phyloP scores from a whole-genome alignment of 2,113 vertebrate species.

The Serinus canaria region DNA sequence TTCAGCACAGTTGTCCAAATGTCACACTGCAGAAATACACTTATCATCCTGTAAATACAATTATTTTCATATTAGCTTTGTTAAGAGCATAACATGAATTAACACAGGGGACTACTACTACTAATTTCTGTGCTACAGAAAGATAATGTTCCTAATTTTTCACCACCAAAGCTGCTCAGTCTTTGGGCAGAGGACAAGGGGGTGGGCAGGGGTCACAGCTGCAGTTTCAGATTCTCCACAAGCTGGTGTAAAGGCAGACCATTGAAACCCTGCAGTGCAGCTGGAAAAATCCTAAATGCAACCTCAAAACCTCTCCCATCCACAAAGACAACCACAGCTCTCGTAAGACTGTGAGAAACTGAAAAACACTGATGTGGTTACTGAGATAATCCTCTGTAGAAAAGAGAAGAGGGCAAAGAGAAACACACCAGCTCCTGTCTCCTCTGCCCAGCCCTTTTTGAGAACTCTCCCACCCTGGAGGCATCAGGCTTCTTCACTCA shows the following conservation, averaged over 20 bases:
- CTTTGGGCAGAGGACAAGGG: background rate
- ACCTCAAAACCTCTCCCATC: constrained; percentile 29
- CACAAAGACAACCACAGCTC: background rate
- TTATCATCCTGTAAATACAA: background rate
- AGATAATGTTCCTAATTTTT: background rate
- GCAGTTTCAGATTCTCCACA: background rate
- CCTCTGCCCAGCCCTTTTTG: background rate
- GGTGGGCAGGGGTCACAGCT: background rate
- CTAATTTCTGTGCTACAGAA: background rate
- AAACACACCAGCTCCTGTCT: background rate
- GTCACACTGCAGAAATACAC: background rate
- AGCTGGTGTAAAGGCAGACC: background rate
- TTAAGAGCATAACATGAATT: background rate
- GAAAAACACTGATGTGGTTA: background rate
- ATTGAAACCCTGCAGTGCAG: background rate
- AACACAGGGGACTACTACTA: background rate
- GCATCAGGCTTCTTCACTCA: background rate
- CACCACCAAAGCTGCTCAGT: background rate
- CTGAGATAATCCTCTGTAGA: background rate
- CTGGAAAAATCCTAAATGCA: constrained; percentile 34
- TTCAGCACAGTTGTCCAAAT: background rate
- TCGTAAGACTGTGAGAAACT: constrained; percentile 5
- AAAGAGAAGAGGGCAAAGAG: background rate
- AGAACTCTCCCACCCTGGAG: background rate
- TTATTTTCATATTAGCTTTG: background rate